Evolutionary conservation across 2,113 vertebrate genomes (phyloP), one percentile per base, ranked within the genome.

Genomic region (Pygoscelis adeliae): DNA sequence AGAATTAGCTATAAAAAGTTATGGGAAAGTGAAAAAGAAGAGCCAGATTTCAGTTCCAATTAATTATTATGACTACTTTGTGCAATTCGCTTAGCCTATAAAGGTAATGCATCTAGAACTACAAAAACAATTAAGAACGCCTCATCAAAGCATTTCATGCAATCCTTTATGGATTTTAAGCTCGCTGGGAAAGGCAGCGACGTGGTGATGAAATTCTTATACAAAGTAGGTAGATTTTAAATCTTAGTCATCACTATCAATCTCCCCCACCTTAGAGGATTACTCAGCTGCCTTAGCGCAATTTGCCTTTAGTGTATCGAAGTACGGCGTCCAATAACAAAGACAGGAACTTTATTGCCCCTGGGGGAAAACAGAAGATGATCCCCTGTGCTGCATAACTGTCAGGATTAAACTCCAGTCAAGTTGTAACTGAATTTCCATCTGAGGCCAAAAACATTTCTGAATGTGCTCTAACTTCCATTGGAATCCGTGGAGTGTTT

Each of bases 121-220:
- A 71, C 72, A 46, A 55, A 47, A 79, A 12, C 16, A 53, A 72
- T 40, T 58, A n/a, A 69, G 63, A 59, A 67, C 3, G 6, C 18
- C 47, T 84, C 92, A 87, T 95, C 90, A 95, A 97, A 97, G 92
- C 47, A 2, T 67, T 89, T 49, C 40, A 55, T 49, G 61, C 42
- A 52, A 61, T 84, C 69, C 80, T 70, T 3, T 4, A 26, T 5
- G 53, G 94, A 78, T 89, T 87, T 87, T 9, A 49, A 55, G 34
- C 61, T 90, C 2, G 2, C 65, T 46, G 92, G 86, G 80, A 95
- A 93, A 89, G 47, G 55, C 76, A n/a, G n/a, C 0, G 5, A 70
- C 27, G 53, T 40, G 67, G 69, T 93, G 89, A 79, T 13, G 89
- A 96, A 96, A 96, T 46, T 79, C 86, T 47, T 20, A 11, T 18